phyloP scores from a whole-genome alignment of 2,113 vertebrate genomes.

The Nycticryphes semicollaris region DNA sequence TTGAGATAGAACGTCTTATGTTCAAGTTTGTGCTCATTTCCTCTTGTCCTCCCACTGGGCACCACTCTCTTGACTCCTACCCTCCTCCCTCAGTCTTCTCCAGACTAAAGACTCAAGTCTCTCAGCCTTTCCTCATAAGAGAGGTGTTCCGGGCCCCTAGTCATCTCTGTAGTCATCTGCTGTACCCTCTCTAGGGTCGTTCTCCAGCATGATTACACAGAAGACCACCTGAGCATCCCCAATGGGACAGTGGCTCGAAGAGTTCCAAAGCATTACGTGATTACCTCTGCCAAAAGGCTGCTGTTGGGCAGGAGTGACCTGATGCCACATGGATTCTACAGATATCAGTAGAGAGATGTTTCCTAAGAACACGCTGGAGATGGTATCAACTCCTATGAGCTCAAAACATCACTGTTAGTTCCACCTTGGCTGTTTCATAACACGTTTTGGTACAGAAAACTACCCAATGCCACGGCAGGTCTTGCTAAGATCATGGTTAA shows the following conservation, averaged over 20 bases:
- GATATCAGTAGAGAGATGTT: neutral
- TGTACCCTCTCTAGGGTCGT: neutral
- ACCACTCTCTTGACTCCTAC: too few relatives aligned
- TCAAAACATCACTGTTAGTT: neutral
- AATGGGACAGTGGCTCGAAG: accelerated
- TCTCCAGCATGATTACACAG: neutral
- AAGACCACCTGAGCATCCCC: neutral
- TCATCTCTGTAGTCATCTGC: too few relatives aligned
- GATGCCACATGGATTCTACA: neutral
- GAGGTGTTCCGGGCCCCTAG: too few relatives aligned
- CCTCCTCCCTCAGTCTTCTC: too few relatives aligned
- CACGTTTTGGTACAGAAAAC: neutral
- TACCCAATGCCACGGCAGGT: neutral
- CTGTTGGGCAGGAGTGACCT: neutral
- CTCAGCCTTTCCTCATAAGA: too few relatives aligned
- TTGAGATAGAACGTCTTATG: too few relatives aligned
- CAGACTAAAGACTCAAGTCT: too few relatives aligned
- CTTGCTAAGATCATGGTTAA: neutral
- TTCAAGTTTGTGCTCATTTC: too few relatives aligned
- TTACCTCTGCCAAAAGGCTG: neutral
- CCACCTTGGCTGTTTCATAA: neutral
- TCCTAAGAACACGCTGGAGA: neutral
- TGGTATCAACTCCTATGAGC: neutral
- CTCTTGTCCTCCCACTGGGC: too few relatives aligned
- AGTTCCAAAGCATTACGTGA: neutral